Evolutionary conservation across 35 echinoderm and acorn worm genomes (phyloP), one percentile per base, ranked within the genome.

Genomic region (Heliocidaris tuberculata): DNA sequence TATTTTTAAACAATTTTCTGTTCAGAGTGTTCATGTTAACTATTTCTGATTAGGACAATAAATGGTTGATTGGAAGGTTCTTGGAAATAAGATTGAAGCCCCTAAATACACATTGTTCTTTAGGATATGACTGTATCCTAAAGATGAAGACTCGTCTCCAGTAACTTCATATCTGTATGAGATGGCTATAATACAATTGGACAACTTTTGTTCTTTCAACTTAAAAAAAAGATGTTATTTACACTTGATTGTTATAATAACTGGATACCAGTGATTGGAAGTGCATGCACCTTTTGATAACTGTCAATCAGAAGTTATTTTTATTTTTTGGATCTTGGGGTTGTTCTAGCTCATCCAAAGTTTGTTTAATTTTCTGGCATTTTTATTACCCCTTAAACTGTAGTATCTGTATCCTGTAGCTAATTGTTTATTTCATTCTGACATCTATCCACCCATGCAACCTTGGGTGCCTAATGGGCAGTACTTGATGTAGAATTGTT

Each of bases 401-500:
- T 0, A n/a, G 21, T 78, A 78, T 78, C 65, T 78, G 65, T 78
- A 8, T 78, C 65, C 21, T 78, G 65, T 78, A 21, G 17, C 19
- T 78, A 78, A 78, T 78, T 78, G 65, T 78, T 78, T 78, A 78
- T 78, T 78, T 78, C 65, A 78, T 78, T n/a, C 65, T 78, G 65
- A 78, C 65, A 78, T 24, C 65, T 2, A 78, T 78, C 65, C 65
- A 78, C 65, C 27, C 65, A 78, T 78, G 27, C 27, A 24, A 78
- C 17, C 65, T n/a, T 78, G 65, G 65, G 2, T 78, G 65, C 65
- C 65, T 78, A 27, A 78, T 78, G 65, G 65, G 65, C 21, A n/a
- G 19, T 78, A 27, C 65, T 78, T 78, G 65, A n/a, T 78, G 19
- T 78, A 78, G 65, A 78, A 78, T 78, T 78, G 65, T n/a, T 78